These are phyloP conservation scores for Archivesica marissinica DNA, from an alignment of 1,140 invertebrate genomes.

Conservation along the genomic window DNA sequence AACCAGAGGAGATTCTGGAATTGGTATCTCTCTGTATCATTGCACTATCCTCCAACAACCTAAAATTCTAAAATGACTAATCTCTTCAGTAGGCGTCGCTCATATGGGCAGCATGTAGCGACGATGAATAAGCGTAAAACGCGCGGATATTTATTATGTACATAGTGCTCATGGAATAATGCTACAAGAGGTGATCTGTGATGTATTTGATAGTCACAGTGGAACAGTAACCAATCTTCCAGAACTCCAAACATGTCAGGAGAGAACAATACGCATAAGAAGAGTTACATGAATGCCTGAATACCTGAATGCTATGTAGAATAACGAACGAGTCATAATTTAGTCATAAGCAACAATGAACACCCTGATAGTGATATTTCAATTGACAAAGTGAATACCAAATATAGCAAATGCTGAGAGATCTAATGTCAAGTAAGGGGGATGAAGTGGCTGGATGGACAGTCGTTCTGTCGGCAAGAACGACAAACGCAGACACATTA, in stretches of 20 bases:
- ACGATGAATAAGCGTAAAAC: too few relatives aligned
- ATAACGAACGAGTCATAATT: slow-evolving; percentile 33
- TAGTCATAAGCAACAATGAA: not conserved
- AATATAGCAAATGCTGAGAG: slow-evolving; percentile 52
- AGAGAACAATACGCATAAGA: slow-evolving; percentile 15
- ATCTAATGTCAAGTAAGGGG: not conserved
- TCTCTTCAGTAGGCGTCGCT: too few relatives aligned
- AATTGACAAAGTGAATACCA: not conserved
- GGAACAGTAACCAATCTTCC: not conserved
- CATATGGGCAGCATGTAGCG: too few relatives aligned
- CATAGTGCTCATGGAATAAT: slow-evolving; percentile 69
- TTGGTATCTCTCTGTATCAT: too few relatives aligned
- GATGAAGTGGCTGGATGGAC: slow-evolving; percentile 54
- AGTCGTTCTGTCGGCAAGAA: slow-evolving; percentile 60
- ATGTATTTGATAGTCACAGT: not conserved
- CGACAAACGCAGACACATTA: slow-evolving; percentile 9
- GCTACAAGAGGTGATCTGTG: slow-evolving; percentile 48
- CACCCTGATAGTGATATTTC: slow-evolving; percentile 12
- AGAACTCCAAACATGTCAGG: not conserved
- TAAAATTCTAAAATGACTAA: too few relatives aligned
- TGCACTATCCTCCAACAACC: too few relatives aligned
- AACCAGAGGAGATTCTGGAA: too few relatives aligned
- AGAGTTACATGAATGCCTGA: slow-evolving; percentile 47
- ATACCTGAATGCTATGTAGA: slow-evolving; percentile 60
- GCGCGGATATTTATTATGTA: too few relatives aligned